Conservation (phyloP, 2,888 invertebrate genomes). For the Pollenia angustigena region DNA sequence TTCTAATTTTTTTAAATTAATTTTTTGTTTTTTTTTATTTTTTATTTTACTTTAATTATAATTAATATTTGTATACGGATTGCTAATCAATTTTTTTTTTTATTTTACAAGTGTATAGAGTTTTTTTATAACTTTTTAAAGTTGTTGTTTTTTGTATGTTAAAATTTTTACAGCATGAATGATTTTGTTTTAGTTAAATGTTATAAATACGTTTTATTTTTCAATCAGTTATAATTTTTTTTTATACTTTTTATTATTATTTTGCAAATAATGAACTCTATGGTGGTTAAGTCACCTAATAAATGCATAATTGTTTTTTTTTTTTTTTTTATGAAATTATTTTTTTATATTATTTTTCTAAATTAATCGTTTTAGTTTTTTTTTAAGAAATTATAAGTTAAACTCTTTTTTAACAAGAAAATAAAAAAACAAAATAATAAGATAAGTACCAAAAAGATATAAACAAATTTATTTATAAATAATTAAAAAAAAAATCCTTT, state of each 20-base stretch:
- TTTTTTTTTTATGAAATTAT: too few relatives aligned
- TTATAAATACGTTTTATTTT: conserved; percentile 58
- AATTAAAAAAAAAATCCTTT: not conserved
- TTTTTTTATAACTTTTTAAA: conserved; percentile 47
- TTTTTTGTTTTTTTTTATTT: conserved; percentile 47
- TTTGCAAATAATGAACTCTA: conserved; percentile 75
- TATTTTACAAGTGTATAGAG: conserved; percentile 70
- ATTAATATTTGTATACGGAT: conserved; percentile 71
- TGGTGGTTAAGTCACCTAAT: conserved; percentile 76
- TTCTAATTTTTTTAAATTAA: conserved; percentile 69
- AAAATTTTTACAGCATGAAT: conserved; percentile 68
- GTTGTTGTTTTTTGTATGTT: conserved; percentile 37
- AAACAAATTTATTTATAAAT: not conserved
- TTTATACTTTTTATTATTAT: conserved; percentile 27
- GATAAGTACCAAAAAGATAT: not conserved
- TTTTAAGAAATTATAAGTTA: conserved; percentile 18
- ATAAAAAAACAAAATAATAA: not conserved
- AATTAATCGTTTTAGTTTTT: conserved; percentile 46
- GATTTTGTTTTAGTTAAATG: conserved; percentile 55
- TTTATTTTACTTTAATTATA: conserved; percentile 45
- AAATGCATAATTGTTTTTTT: conserved; percentile 74
- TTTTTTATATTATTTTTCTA: conserved; percentile 68
- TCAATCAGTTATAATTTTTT: conserved; percentile 33
- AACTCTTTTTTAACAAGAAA: conserved; percentile 3
- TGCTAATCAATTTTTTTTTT: conserved; percentile 67